Evolutionary conservation across 2,113 vertebrate species (phyloP).

Genomic region (Urocolius indicus): DNA sequence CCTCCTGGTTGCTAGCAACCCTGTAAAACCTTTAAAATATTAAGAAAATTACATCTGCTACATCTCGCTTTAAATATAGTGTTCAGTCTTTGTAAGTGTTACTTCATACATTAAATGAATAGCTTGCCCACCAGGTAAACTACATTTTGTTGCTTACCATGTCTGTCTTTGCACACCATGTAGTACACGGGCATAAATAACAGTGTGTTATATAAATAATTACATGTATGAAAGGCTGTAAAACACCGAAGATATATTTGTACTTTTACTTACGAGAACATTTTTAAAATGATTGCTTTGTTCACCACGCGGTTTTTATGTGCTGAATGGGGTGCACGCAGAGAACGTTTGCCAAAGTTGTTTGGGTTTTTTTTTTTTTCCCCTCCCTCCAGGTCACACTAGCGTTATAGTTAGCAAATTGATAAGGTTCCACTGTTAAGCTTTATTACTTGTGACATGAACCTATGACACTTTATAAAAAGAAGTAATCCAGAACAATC

Average conservation of each 20-base stretch:
- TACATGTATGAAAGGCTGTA: slow-evolving; percentile 73
- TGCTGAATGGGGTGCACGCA: slow-evolving; percentile 32
- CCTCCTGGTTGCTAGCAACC: neutral
- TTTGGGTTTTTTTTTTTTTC: neutral
- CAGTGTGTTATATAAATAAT: slow-evolving; percentile 78
- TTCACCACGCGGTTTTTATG: slow-evolving; percentile 55
- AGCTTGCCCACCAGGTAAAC: slow-evolving; percentile 66
- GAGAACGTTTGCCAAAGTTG: slow-evolving; percentile 71
- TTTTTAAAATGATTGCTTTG: slow-evolving; percentile 77
- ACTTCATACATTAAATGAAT: neutral
- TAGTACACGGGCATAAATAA: slow-evolving; percentile 71
- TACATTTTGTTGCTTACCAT: slow-evolving; percentile 43
- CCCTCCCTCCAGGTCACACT: slow-evolving; percentile 73
- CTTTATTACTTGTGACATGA: slow-evolving; percentile 92
- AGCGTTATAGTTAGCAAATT: slow-evolving; percentile 80
- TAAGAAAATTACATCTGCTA: slow-evolving; percentile 33
- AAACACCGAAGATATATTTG: slow-evolving; percentile 76
- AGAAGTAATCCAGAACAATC: slow-evolving; percentile 97
- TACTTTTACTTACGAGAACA: slow-evolving; percentile 75
- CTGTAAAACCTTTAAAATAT: slow-evolving; percentile 44
- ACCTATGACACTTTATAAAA: slow-evolving; percentile 92
- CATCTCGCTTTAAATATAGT: slow-evolving; percentile 43
- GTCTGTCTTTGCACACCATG: slow-evolving; percentile 64
- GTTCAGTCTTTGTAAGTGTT: slow-evolving; percentile 14
- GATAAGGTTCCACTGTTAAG: slow-evolving; percentile 88